phyloP scores from a whole-genome alignment of 2,888 invertebrate species.

The Tanypteryx hageni region DNA sequence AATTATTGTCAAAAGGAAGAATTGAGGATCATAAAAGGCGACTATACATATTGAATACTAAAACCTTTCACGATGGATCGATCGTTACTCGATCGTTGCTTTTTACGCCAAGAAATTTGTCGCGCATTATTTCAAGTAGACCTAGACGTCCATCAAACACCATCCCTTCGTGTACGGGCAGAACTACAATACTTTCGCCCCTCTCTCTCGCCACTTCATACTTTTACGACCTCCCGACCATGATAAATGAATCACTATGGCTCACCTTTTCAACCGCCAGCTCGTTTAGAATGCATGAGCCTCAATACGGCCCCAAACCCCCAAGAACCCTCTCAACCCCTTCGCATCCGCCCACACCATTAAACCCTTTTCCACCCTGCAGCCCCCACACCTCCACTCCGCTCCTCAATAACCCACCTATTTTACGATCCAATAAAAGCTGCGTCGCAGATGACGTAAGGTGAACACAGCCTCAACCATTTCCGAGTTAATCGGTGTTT shows the following conservation, averaged over 20 bases:
- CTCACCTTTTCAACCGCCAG: constrained; percentile 38
- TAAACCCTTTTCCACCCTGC: background rate
- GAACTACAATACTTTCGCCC: background rate
- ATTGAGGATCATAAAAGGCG: too few species aligned
- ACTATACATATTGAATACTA: too few species aligned
- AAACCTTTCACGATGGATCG: too few species aligned
- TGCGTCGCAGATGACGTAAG: constrained; percentile 29
- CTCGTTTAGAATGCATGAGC: constrained; percentile 48
- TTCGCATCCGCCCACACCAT: background rate
- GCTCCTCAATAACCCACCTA: constrained; percentile 35
- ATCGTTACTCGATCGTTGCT: too few species aligned
- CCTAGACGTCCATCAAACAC: background rate
- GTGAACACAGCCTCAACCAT: background rate
- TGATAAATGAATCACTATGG: constrained; percentile 45
- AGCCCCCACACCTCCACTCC: background rate
- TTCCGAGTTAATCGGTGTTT: constrained; percentile 28
- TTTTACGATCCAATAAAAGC: constrained; percentile 34
- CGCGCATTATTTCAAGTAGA: constrained; percentile 13
- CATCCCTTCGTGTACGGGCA: background rate
- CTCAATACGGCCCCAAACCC: constrained; percentile 14
- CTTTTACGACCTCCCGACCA: constrained; percentile 10
- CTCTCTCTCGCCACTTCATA: background rate
- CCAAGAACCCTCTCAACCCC: constrained; percentile 11
- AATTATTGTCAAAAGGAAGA: too few species aligned
- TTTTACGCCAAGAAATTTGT: background rate